These are phyloP conservation scores for Zelostemma sp. DNA, from an alignment of 1,140 invertebrate species.

Conservation along the genomic window DNA sequence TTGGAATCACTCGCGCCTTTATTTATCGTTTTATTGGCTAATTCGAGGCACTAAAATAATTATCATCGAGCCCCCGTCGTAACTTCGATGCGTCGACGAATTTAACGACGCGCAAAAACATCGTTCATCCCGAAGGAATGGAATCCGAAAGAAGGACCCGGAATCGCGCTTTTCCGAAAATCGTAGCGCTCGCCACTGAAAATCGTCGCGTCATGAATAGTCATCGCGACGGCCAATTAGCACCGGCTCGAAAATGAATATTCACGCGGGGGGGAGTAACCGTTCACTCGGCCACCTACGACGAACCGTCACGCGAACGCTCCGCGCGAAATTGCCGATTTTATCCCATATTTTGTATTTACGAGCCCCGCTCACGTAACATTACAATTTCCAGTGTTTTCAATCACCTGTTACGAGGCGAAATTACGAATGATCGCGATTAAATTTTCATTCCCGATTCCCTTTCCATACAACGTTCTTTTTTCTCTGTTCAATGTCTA, in stretches of 20 bases:
- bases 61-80: neutral
- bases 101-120: neutral
- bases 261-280: slow-evolving; percentile 53
- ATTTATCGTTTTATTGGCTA: slow-evolving; percentile 8
- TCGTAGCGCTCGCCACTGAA: slow-evolving; percentile 55
- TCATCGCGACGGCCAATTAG: slow-evolving; percentile 66
- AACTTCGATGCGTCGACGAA: no score
- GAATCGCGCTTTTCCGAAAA: slow-evolving; percentile 8
- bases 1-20: neutral
- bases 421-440: no score
- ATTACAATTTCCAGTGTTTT: slow-evolving; percentile 10
- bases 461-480: no score
- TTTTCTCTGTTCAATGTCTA: no score
- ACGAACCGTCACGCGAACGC: slow-evolving; percentile 52
- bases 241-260: slow-evolving; percentile 58
- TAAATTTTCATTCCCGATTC: slow-evolving; percentile 14
- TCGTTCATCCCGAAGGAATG: no score
- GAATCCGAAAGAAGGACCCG: neutral
- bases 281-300: slow-evolving; percentile 46
- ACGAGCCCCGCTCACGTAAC: slow-evolving; percentile 45
- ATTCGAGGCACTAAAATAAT: slow-evolving; percentile 1
- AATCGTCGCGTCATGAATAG: slow-evolving; percentile 68
- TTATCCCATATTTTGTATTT: slow-evolving; percentile 33
- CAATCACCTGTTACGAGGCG: no score
- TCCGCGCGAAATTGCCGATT: slow-evolving; percentile 45